Evolutionary conservation across 2,888 invertebrate species (phyloP).

Genomic region (Theretra japonica): DNA sequence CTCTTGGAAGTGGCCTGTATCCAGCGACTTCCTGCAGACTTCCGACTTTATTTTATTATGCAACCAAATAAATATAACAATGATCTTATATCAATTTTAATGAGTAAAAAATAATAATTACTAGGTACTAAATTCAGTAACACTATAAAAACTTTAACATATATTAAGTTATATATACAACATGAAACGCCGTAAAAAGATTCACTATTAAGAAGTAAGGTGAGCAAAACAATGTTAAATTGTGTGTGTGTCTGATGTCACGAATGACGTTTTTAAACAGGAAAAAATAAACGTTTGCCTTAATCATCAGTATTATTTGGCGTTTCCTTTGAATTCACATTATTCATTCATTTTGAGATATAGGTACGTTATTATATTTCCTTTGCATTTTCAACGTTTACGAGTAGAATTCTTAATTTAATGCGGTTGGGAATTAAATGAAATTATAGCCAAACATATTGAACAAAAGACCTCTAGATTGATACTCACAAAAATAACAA

Average conservation of each 20-base stretch:
- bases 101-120: not conserved
- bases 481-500: too few species aligned
- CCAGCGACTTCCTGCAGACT: too few species aligned
- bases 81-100: too few species aligned
- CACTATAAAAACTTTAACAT: not conserved
- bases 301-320: not conserved
- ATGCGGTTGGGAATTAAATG: too few species aligned
- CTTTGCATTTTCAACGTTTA: not conserved
- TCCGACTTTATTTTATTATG: too few species aligned
- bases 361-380: not conserved
- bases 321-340: not conserved
- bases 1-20: too few species aligned
- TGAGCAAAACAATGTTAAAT: not conserved
- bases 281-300: not conserved
- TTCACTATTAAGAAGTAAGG: constrained; percentile 3
- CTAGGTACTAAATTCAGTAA: not conserved
- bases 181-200: not conserved
- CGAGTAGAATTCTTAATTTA: not conserved
- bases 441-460: too few species aligned
- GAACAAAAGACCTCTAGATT: too few species aligned
- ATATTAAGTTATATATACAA: constrained; percentile 2
- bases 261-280: not conserved
- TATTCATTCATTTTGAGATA: not conserved
- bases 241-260: not conserved
- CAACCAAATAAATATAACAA: too few species aligned